These are phyloP conservation scores for Danionella cerebrum DNA, from an alignment of 2,113 vertebrate genomes.

Conservation along the genomic window DNA sequence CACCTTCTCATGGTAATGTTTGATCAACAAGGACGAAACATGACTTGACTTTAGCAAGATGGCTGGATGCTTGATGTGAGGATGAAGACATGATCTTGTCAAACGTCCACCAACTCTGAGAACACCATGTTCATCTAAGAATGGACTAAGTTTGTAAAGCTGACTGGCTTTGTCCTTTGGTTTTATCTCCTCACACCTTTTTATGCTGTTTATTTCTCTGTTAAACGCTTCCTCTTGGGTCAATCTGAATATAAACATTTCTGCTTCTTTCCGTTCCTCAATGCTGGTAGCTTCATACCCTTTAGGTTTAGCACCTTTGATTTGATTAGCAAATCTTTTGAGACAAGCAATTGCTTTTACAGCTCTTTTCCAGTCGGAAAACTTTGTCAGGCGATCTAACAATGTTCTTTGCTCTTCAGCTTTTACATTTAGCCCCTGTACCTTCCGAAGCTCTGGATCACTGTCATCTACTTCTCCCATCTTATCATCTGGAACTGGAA, in stretches of 20 bases:
- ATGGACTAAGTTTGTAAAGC: background rate
- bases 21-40: conserved; percentile 14
- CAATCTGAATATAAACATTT: background rate
- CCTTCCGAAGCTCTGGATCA: conserved; percentile 18
- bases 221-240: background rate
- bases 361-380: conserved; percentile 23
- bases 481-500: conserved; percentile 7
- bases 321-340: conserved; percentile 1
- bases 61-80: background rate
- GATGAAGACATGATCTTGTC: background rate
- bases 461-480: background rate
- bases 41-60: conserved; percentile 16
- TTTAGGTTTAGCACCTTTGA: conserved; percentile 7
- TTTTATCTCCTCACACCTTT: background rate
- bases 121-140: background rate
- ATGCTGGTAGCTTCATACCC: conserved; percentile 16
- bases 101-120: background rate
- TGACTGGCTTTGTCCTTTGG: background rate
- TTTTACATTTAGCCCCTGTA: conserved; percentile 4
- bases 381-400: conserved; percentile 7
- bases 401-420: conserved; percentile 26
- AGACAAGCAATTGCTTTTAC: conserved; percentile 16
- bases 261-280: conserved; percentile 2
- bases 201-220: background rate
- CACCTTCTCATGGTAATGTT: conserved; percentile 11